A percentile compares a stretch with the other conserved stretches of the same genome.
Evolutionary conservation across 1,140 invertebrate species (phyloP).

Genomic region (Polyergus mexicanus): DNA sequence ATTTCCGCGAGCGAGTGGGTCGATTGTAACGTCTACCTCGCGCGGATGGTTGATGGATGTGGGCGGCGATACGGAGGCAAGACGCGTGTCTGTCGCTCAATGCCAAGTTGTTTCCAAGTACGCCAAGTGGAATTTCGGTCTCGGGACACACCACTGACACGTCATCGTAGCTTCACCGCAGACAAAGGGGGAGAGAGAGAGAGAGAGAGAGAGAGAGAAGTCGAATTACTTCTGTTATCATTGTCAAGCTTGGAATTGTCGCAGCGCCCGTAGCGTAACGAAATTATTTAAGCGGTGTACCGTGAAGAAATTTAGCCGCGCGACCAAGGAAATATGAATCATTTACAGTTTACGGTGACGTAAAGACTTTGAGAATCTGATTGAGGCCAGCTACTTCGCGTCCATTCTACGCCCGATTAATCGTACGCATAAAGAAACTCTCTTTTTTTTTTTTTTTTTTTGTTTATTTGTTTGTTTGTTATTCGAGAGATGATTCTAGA

Average conservation of each 20-base stretch:
- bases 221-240: slow-evolving; percentile 56
- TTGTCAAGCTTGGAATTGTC: slow-evolving; percentile 55
- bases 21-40: slow-evolving; percentile 30
- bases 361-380: neutral
- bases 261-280: slow-evolving; percentile 31
- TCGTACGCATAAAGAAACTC: neutral
- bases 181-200: slow-evolving; percentile 2
- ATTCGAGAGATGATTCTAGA: neutral
- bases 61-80: slow-evolving; percentile 45
- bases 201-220: neutral
- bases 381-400: neutral
- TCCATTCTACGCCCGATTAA: neutral
- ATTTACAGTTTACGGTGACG: slow-evolving; percentile 17
- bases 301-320: slow-evolving; percentile 50
- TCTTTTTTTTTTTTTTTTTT: too few species aligned
- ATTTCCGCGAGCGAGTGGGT: slow-evolving; percentile 29
- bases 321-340: slow-evolving; percentile 22
- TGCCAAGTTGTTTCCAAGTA: slow-evolving; percentile 62
- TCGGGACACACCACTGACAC: slow-evolving; percentile 48
- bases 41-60: slow-evolving; percentile 58
- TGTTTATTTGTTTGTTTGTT: too few species aligned
- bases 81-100: slow-evolving; percentile 64
- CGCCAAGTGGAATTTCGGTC: slow-evolving; percentile 61
- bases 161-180: slow-evolving; percentile 26
- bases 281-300: slow-evolving; percentile 57